Evolutionary conservation across 2,888 invertebrate species (phyloP), one percentile per base, ranked within the genome.

Genomic region (Dexiosoma caninum): DNA sequence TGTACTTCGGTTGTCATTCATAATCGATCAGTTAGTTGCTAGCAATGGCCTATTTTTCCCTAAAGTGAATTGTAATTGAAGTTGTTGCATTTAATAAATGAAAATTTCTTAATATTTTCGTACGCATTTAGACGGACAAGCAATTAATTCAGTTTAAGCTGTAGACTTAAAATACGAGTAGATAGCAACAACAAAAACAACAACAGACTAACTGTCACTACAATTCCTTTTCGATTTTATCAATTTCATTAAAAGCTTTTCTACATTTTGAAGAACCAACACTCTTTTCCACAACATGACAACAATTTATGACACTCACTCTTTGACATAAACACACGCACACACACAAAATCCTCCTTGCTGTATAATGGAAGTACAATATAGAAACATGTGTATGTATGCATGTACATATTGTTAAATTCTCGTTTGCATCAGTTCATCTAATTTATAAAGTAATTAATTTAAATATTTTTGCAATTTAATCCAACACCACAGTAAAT

Each of bases 401-500:
- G 27, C 9, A 14, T 27, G 51, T 8, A 27, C 27, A 8, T 51
- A 8, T 8, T 9, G 8, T 16, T 4, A 14, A 27, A 6, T 16
- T 51, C 10, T 10, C 12, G 37, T 42, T 57, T 57, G 35, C 57
- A 57, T 57, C 44, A 46, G 69, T 59, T 70, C 35, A 70, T 70
- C 46, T 46, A 46, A 53, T 57, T 57, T 70, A 23, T 46, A 46
- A 57, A 70, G 46, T 70, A 70, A 70, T 70, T 57, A 35, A 37
- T 70, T 67, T 76, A 59, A 64, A 60, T 76, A 60, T 69, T 69
- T 76, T 67, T 51, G 60, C 66, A 67, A 42, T 67, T 53, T 42
- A 53, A 30, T 2, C 30, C 27, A 42, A 67, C 40, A 53, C 51
- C 40, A 9, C 23, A 67, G 30, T 16, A 67, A 67, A 67, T 51